These are phyloP conservation scores for Petrolisthes cinctipes DNA, from an alignment of 2,888 invertebrate species.

Conservation along the genomic window DNA sequence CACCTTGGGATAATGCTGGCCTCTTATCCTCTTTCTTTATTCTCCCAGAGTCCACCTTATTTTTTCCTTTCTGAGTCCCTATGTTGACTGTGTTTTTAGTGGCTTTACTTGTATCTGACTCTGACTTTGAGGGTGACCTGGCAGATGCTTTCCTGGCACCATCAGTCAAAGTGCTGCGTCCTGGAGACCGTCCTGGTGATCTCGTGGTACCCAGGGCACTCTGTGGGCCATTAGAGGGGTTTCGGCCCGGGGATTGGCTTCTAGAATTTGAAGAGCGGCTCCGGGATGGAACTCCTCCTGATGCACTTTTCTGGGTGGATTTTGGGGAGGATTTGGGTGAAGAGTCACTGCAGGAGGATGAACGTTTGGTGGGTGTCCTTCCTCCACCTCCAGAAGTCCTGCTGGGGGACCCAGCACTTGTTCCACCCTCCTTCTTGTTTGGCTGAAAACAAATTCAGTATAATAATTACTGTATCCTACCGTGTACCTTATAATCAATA, in stretches of 20 bases:
- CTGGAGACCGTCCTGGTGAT: constrained; percentile 34
- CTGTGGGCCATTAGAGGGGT: constrained; percentile 14
- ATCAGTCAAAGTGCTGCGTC: constrained; percentile 21
- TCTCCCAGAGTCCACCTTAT: constrained; percentile 22
- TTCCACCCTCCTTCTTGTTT: constrained; percentile 40
- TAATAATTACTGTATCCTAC: too few species aligned
- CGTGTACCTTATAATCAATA: too few species aligned
- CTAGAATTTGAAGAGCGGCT: constrained; percentile 38
- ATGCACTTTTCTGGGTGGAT: neutral
- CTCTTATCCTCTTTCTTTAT: constrained; percentile 24
- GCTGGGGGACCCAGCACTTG: constrained; percentile 3
- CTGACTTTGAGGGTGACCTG: constrained; percentile 28
- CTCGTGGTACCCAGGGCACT: constrained; percentile 4
- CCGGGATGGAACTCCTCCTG: constrained; percentile 27
- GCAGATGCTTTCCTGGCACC: constrained; percentile 37
- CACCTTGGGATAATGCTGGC: constrained; percentile 35
- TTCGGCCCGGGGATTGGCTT: constrained; percentile 47
- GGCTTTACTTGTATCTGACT: constrained; percentile 15
- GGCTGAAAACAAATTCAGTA: constrained; percentile 23
- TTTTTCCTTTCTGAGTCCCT: constrained; percentile 22
- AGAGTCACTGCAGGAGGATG: constrained; percentile 49
- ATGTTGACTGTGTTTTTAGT: constrained; percentile 18
- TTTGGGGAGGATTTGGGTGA: constrained; percentile 41
- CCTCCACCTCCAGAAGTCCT: constrained; percentile 13
- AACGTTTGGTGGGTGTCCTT: constrained; percentile 36